Evolutionary conservation across 2,888 invertebrate genomes (phyloP).

Genomic region (Ashinkailepas kermadecensis): DNA sequence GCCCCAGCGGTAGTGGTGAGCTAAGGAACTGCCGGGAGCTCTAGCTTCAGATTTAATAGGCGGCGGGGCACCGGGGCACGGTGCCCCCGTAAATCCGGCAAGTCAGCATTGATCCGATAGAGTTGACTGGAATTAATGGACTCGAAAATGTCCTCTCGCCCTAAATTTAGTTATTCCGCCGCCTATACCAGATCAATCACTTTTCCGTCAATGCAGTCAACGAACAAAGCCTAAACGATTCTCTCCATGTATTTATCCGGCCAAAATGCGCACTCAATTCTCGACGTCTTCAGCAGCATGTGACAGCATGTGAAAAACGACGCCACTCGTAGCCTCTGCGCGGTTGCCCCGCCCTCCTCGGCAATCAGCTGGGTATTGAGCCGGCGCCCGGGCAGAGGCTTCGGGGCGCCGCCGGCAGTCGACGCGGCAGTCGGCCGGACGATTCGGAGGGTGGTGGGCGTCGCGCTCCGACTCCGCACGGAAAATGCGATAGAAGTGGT

Average conservation of each 20-base stretch:
- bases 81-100: too few species aligned
- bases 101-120: too few species aligned
- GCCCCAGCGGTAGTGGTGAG: too few species aligned
- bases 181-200: background rate
- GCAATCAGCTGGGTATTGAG: constrained; percentile 9
- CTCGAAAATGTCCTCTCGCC: too few species aligned
- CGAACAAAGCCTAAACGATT: background rate
- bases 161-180: background rate
- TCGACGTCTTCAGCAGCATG: too few species aligned
- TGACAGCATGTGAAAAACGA: background rate
- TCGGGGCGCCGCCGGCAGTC: background rate
- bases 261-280: background rate
- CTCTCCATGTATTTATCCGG: background rate
- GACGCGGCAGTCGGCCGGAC: background rate
- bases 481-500: background rate
- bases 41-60: too few species aligned
- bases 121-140: too few species aligned
- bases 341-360: background rate
- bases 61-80: too few species aligned
- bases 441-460: background rate
- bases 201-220: background rate
- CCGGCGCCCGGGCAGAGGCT: constrained; percentile 3
- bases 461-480: background rate
- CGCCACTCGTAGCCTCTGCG: background rate
- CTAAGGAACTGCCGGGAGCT: too few species aligned